phyloP scores from a whole-genome alignment of 2,888 invertebrate genomes.

The Pseudococcus viburni region DNA sequence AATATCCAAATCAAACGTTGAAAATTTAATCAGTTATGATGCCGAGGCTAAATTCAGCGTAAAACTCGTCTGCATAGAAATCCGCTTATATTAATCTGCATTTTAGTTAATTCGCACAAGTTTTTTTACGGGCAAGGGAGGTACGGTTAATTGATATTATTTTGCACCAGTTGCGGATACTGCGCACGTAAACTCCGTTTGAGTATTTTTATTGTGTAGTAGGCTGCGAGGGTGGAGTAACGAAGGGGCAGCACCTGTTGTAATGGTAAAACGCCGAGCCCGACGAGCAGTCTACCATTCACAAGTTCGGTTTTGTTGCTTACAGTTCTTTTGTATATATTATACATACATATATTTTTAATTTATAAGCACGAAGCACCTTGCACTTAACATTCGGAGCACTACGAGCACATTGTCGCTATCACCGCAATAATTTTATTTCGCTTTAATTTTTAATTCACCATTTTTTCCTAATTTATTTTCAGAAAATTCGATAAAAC shows the following conservation, averaged over 20 bases:
- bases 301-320: slow-evolving; percentile 61
- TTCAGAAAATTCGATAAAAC: slow-evolving; percentile 18
- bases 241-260: slow-evolving; percentile 64
- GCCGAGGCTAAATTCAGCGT: background rate
- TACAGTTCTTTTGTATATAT: slow-evolving; percentile 62
- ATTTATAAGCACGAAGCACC: slow-evolving; percentile 62
- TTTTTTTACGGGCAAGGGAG: background rate
- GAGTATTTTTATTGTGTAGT: slow-evolving; percentile 63
- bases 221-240: slow-evolving; percentile 42
- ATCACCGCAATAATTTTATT: slow-evolving; percentile 28
- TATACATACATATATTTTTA: slow-evolving; percentile 59
- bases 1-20: slow-evolving; percentile 17
- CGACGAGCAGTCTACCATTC: slow-evolving; percentile 65
- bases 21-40: slow-evolving; percentile 32
- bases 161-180: slow-evolving; percentile 65
- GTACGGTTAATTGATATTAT: slow-evolving; percentile 42
- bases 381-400: slow-evolving; percentile 32
- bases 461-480: slow-evolving; percentile 44
- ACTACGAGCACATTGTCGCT: slow-evolving; percentile 28
- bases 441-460: slow-evolving; percentile 36
- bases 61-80: slow-evolving; percentile 30
- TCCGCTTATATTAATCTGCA: slow-evolving; percentile 39
- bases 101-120: slow-evolving; percentile 30
- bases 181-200: slow-evolving; percentile 62
- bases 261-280: slow-evolving; percentile 61